These are phyloP conservation scores for Brachystomella parvula DNA, from an alignment of 1,140 invertebrate species.

Conservation along the genomic window DNA sequence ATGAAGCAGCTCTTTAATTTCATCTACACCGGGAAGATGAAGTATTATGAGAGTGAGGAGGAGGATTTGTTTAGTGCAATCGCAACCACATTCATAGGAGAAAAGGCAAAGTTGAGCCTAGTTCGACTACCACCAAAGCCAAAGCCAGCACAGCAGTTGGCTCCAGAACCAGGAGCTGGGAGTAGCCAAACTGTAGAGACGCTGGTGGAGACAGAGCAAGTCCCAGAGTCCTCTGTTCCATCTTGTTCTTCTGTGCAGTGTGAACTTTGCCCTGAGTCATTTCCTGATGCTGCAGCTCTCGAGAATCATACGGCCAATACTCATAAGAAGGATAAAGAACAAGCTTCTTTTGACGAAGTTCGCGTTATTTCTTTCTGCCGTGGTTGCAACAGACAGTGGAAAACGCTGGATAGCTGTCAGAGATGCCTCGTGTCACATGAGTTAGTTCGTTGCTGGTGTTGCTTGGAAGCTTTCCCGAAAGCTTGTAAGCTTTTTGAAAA, in stretches of 20 bases:
- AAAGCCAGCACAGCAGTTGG: no score
- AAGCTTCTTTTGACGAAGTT: slow-evolving; percentile 11
- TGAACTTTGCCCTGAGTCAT: not conserved
- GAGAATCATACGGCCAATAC: not conserved
- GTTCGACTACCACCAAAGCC: no score
- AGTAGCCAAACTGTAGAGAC: no score
- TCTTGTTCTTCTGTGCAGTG: not conserved
- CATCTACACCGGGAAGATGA: slow-evolving; percentile 28
- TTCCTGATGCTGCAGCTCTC: not conserved
- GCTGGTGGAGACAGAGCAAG: not conserved
- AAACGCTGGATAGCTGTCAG: not conserved
- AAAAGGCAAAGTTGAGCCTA: slow-evolving; percentile 11
- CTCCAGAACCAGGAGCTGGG: no score
- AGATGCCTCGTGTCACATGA: slow-evolving; percentile 5
- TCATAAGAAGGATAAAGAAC: not conserved
- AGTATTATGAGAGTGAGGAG: slow-evolving; percentile 17
- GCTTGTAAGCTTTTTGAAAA: not conserved
- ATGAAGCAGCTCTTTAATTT: slow-evolving; percentile 27
- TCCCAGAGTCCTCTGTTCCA: not conserved
- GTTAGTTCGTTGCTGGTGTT: slow-evolving; percentile 1
- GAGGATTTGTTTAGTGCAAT: slow-evolving; percentile 23
- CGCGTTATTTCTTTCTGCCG: slow-evolving; percentile 14
- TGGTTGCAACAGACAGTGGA: slow-evolving; percentile 14
- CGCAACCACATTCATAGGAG: slow-evolving; percentile 15
- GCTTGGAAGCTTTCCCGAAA: slow-evolving; percentile 3